Evolutionary conservation across 2,888 invertebrate species (phyloP), one percentile per base, ranked within the genome.

Genomic region (Lypha dubia): DNA sequence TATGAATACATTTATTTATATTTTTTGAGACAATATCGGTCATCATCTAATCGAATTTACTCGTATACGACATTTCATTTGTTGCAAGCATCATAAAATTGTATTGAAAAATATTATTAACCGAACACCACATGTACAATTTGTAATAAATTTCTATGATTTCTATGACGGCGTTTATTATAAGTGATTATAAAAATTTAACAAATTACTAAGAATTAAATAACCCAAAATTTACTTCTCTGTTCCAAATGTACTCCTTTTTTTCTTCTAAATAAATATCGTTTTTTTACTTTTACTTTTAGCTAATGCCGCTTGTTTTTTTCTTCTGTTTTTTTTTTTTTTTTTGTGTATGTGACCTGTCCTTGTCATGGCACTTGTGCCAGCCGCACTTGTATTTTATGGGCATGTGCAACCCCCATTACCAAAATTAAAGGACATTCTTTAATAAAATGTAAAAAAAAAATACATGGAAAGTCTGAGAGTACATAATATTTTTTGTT

Each of bases 201-300:
- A 79, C 82, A 85, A 84, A 84, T 87, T 87, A 87, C 86, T 65
- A 62, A 63, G 87, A 86, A 87, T 84, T 85, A 38, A 6, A 44
- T 68, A 68, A 67, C 35, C 49, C 3, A 35, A 41, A 20, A 49
- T 1, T 17, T 11, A 20, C 24, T 41, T 8, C 38, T 56, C 17
- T 22, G 49, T 62, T 41, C 13, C 32, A 65, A 58, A 56, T 49
- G 53, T 46, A 28, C 53, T 58, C 65, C 58, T 67, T 44, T 73
- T 44, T 73, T 63, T 41, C 41, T 60, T 3, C 7, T 41, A 65
- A n/a, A n/a, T n/a, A 20, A n/a, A n/a, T n/a, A 20, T 62, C 44
- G 41, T 28, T 28, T 28, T 22, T n/a, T n/a, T n/a, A n/a, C n/a
- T 67, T 5, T 11, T 74, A 49, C 63, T 62, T 68, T 58, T 17